These are phyloP conservation scores for Myotis pilosus DNA, from an alignment of 2,797 vertebrate genomes.

Conservation along the genomic window DNA sequence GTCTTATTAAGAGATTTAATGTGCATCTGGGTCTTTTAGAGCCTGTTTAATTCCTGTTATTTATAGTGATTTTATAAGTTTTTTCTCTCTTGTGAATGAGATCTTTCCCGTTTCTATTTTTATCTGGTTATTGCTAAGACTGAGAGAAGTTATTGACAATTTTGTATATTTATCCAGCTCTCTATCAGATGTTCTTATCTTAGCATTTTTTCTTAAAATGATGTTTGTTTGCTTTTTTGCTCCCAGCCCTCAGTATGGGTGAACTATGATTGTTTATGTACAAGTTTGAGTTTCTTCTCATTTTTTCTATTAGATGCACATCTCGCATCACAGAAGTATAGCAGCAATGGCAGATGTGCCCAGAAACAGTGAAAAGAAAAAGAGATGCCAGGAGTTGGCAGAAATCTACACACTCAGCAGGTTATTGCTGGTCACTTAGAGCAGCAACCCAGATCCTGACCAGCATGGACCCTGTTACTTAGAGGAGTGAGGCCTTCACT, in stretches of 20 bases:
- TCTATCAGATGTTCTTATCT: background rate
- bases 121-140: background rate
- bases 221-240: background rate
- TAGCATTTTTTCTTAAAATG: slow-evolving; percentile 36
- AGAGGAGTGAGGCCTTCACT: background rate
- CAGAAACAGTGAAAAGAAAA: slow-evolving; percentile 9
- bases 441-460: background rate
- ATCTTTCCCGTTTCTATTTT: background rate
- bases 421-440: background rate
- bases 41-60: background rate
- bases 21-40: background rate
- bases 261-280: background rate
- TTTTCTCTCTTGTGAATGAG: background rate
- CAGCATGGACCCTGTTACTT: background rate
- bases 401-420: background rate
- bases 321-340: background rate
- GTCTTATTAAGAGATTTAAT: background rate
- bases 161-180: background rate
- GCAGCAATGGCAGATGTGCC: background rate
- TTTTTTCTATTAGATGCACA: background rate
- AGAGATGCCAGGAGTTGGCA: background rate
- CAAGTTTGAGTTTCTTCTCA: background rate
- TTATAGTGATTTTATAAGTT: slow-evolving; percentile 15
- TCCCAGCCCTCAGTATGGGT: background rate
- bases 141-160: background rate